Percentiles rank a stretch among this genome's conserved stretches.
Conservation (phyloP, 2,113 vertebrate species). For the Bos indicus region DNA sequence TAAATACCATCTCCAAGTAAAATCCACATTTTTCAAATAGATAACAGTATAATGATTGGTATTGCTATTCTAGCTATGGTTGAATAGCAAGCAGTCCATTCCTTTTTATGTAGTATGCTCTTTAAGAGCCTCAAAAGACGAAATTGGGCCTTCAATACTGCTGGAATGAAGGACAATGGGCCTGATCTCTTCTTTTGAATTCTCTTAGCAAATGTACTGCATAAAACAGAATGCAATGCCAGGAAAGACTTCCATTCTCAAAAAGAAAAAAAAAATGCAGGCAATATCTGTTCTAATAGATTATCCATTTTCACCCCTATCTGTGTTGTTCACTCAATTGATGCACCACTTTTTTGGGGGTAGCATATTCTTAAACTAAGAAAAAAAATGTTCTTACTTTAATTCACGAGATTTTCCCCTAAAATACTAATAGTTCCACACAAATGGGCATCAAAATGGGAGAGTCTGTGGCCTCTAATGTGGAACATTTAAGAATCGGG, state of each 20-base stretch:
- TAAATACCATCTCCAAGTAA: slow-evolving; percentile 62
- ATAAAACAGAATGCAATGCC: slow-evolving; percentile 62
- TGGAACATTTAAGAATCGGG: slow-evolving; percentile 20
- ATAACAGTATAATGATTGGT: slow-evolving; percentile 74
- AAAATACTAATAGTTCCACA: slow-evolving; percentile 28
- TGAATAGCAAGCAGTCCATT: slow-evolving; percentile 72
- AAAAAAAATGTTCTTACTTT: slow-evolving; percentile 39
- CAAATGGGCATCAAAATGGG: slow-evolving; percentile 7
- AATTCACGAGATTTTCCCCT: slow-evolving; percentile 35
- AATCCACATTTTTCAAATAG: slow-evolving; percentile 69
- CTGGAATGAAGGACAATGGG: slow-evolving; percentile 71
- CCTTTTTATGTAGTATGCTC: slow-evolving; percentile 63
- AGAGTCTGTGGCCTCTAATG: background rate
- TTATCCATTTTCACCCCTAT: slow-evolving; percentile 58
- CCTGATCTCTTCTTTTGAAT: slow-evolving; percentile 65
- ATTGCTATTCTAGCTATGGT: slow-evolving; percentile 67
- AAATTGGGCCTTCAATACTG: slow-evolving; percentile 70
- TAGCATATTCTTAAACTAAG: slow-evolving; percentile 41
- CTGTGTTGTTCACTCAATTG: slow-evolving; percentile 29
- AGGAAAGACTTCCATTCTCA: background rate
- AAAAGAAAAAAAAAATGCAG: background rate
- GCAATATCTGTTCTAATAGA: slow-evolving; percentile 56
- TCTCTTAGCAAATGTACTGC: slow-evolving; percentile 69
- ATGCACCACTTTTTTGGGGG: slow-evolving; percentile 24
- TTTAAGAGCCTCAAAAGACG: slow-evolving; percentile 67